Base-by-base conservation (phyloP, 1,140 invertebrate species). In the Muscidifurax raptorellus region DNA sequence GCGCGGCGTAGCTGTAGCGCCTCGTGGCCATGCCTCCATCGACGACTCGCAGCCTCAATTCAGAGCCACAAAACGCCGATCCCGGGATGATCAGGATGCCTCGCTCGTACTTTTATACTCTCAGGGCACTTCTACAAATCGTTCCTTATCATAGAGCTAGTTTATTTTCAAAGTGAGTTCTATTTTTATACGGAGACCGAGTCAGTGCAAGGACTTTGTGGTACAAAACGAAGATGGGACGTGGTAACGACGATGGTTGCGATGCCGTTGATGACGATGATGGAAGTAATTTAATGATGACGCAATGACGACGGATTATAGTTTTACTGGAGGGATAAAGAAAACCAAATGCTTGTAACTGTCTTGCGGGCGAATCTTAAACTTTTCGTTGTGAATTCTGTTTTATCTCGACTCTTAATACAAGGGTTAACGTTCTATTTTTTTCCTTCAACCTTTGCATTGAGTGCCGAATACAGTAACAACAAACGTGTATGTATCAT, bases 101-200 rank as follows among this genome's bases (percentile, higher is more conserved):
- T 67, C 36, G 64, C 64, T 79, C 36, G 66, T 84, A 84, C 82
- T 79, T 84, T 84, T 79, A 84, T 84, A 84, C 82, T 83, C 82
- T 84, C 82, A 84, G 82, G 82, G 76, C 82, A 84, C 82, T 84
- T 82, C 84, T 82, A 82, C 72, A 82, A 82, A 78, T 82, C 84
- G 84, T 85, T 85, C 84, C 84, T 85, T 78, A 85, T 85, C 36
- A 82, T 85, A 85, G 84, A 82, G 66, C 74, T 85, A 85, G 84
- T 85, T 85, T 85, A 85, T 85, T 85, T 82, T 85, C 64, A 82
- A 85, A 85, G 75, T 80, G 84, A 78, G 78, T 85, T 85, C 79
- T 85, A 85, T 85, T 85, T 85, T 85, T 85, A 82, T 85, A 85
- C 84, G 18, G 40, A 82, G 80, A 85, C 30, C 74, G 75, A 82